Base-by-base conservation (phyloP, 2,888 invertebrate genomes). In the Orgyia antiqua region DNA sequence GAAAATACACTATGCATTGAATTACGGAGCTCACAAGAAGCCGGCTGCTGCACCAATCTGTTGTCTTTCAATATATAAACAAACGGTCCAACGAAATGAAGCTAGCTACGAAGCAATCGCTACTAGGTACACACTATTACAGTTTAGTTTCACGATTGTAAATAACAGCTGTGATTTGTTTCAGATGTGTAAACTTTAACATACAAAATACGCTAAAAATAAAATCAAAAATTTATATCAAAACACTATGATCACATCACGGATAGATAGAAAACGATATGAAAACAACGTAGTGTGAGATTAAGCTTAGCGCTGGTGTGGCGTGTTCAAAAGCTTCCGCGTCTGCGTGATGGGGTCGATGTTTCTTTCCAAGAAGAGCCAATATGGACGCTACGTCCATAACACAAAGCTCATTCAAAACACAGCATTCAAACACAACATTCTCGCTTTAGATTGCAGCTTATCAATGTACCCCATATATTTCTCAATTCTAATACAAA, bases 1-100 rank as follows among this genome's bases (percentile, higher is more conserved):
- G 66, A 64, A 63, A 64, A 69, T 68, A 65, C 63, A 54, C 68
- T 58, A 39, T 62, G 65, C 61, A 51, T 56, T 52, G 55, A 45
- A 58, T 58, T 59, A 66, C 65, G 63, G 64, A 65, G 66, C 71
- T 60, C 67, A 51, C 63, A 15, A 61, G 66, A 66, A 65, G 73
- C 83, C 82, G 76, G 79, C 71, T 71, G 79, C 71, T 71, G 69
- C 73, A 78, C 74, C 68, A 70, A 75, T 75, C 79, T 80, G 83
- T 82, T 84, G 83, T 84, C 82, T 82, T 77, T 60, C 75, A 71
- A 80, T 78, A 80, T 74, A 83, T 86, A 86, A 86, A 86, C 84
- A 86, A 86, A 83, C 80, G 65, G 64, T 41, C 56, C 58, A 70
- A 53, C 64, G 71, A 50, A 53, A 69, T 77, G 84, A 86, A 84